phyloP scores from a whole-genome alignment of 2,797 vertebrate genomes.

The Botia kubotai region DNA sequence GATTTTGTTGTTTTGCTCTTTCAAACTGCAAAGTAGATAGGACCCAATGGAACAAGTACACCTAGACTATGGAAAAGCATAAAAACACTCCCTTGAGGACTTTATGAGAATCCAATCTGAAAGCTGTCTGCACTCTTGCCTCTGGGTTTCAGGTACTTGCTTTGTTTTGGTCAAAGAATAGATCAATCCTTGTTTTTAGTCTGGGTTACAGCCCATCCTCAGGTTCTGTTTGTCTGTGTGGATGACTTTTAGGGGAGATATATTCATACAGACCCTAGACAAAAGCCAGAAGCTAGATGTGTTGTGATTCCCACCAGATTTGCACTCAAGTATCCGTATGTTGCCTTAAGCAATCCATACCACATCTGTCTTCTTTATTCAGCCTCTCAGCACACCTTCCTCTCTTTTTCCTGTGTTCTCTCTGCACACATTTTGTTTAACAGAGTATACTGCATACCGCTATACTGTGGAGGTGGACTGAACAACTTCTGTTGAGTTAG shows the following conservation, averaged over 20 bases:
- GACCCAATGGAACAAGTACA: conserved; percentile 22
- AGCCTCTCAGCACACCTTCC: conserved; percentile 37
- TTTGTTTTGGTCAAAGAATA: conserved; percentile 54
- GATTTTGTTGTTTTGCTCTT: conserved; percentile 34
- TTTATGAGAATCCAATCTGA: conserved; percentile 37
- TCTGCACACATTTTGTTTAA: conserved; percentile 23
- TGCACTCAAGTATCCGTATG: conserved; percentile 43
- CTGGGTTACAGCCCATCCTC: conserved; percentile 43
- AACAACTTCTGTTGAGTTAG: conserved; percentile 22
- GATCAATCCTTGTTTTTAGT: conserved; percentile 43
- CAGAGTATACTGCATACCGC: conserved; percentile 20
- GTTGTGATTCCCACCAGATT: conserved; percentile 54
- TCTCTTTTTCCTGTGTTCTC: conserved; percentile 20
- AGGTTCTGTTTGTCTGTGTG: conserved; percentile 27
- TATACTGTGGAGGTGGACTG: conserved; percentile 43
- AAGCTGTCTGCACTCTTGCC: conserved; percentile 38
- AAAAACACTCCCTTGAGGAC: conserved; percentile 15
- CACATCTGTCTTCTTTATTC: conserved; percentile 41
- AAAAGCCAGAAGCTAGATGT: conserved; percentile 44
- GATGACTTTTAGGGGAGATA: conserved; percentile 29
- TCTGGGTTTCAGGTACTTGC: conserved; percentile 31
- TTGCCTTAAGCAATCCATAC: conserved; percentile 48
- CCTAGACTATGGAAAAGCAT: conserved; percentile 35
- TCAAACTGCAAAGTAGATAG: conserved; percentile 37
- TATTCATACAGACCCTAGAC: conserved; percentile 28